These are phyloP conservation scores for Microctonus aethiopoides DNA, from an alignment of 2,888 invertebrate species.

Conservation along the genomic window DNA sequence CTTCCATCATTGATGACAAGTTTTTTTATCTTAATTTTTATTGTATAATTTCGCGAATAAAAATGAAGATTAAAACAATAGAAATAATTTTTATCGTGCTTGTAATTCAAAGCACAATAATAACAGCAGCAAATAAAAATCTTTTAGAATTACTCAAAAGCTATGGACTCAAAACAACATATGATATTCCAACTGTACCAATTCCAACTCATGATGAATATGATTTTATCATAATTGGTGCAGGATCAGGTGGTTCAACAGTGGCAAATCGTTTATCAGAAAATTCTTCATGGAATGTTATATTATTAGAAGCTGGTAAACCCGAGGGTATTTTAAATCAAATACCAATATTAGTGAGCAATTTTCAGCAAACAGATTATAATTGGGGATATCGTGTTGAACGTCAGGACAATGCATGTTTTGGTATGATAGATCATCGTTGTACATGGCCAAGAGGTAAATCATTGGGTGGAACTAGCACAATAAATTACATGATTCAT, in stretches of 20 bases:
- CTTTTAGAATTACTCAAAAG: slow-evolving; percentile 52
- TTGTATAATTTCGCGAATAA: too few species aligned
- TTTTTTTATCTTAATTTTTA: too few species aligned
- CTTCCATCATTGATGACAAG: too few species aligned
- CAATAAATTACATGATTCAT: slow-evolving; percentile 63
- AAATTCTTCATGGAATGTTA: slow-evolving; percentile 71
- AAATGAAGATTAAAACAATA: neutral
- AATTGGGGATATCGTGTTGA: slow-evolving; percentile 80
- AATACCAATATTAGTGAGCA: slow-evolving; percentile 71
- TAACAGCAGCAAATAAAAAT: slow-evolving; percentile 14
- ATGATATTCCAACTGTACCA: slow-evolving; percentile 45
- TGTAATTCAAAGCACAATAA: neutral
- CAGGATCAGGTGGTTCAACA: slow-evolving; percentile 78
- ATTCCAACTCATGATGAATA: slow-evolving; percentile 67
- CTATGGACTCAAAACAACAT: slow-evolving; percentile 42
- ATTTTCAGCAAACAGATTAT: slow-evolving; percentile 72
- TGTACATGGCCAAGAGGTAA: slow-evolving; percentile 79
- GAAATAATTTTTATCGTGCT: neutral
- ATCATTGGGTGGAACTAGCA: slow-evolving; percentile 59
- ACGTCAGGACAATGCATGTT: slow-evolving; percentile 73
- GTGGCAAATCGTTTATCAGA: slow-evolving; percentile 78
- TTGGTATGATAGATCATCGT: slow-evolving; percentile 77
- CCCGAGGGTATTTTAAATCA: slow-evolving; percentile 71
- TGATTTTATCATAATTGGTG: slow-evolving; percentile 78
- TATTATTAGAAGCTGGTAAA: slow-evolving; percentile 76